Conservation (phyloP, 2,797 vertebrate genomes). For the Choloepus didactylus region DNA sequence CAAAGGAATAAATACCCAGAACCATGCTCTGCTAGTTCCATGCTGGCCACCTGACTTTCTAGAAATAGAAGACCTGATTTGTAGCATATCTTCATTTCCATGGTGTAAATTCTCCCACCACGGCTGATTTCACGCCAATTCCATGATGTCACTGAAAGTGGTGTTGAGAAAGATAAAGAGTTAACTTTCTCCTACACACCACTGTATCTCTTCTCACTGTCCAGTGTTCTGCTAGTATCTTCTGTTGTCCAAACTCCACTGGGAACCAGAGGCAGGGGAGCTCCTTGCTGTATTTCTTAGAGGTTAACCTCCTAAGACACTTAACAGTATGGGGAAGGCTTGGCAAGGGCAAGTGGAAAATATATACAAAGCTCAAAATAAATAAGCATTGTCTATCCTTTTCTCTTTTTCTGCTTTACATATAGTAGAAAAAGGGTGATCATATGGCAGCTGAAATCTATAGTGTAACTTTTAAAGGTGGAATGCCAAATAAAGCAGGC, state of each 20-base stretch:
- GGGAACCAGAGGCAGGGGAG: background rate
- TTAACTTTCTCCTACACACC: background rate
- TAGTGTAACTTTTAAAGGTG: background rate
- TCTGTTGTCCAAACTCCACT: background rate
- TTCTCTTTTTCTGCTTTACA: background rate
- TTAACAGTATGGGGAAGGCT: background rate
- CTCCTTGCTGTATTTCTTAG: background rate
- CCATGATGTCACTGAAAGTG: background rate
- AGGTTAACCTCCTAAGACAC: too few species aligned
- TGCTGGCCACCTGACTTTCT: background rate
- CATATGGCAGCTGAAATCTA: background rate
- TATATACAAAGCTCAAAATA: background rate
- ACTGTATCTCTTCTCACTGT: background rate
- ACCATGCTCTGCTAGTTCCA: background rate
- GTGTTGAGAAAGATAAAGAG: background rate
- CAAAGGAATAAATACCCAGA: background rate
- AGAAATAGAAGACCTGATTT: background rate
- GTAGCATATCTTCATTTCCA: background rate
- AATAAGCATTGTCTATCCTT: background rate
- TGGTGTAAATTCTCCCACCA: background rate
- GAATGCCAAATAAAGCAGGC: background rate
- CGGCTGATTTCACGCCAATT: background rate
- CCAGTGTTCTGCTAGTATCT: background rate
- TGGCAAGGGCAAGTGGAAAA: background rate
- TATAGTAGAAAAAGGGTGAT: background rate